phyloP scores from a whole-genome alignment of 2,888 invertebrate species.

The Nipponacmea schrenckii region DNA sequence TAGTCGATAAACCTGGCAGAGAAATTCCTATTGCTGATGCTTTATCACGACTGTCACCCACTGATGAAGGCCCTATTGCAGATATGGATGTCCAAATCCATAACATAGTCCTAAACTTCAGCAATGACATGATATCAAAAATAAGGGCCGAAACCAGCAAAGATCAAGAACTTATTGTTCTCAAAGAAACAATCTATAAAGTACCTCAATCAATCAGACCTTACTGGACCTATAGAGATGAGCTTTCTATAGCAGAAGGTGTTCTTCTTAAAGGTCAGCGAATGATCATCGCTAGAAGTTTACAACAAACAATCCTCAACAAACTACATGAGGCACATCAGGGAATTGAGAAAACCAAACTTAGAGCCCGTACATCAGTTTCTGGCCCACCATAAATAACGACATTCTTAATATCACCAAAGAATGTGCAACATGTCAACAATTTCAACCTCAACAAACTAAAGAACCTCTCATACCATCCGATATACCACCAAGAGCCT shows the following conservation, averaged over 20 bases:
- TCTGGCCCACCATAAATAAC: conserved; percentile 1
- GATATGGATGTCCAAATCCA: background rate
- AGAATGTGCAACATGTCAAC: conserved; percentile 11
- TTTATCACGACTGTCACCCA: conserved; percentile 14
- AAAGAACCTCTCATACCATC: conserved; percentile 12
- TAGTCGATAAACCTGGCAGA: conserved; percentile 26
- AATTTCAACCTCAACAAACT: background rate
- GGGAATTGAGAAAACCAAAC: conserved; percentile 15
- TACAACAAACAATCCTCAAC: conserved; percentile 3
- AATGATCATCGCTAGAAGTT: conserved; percentile 7
- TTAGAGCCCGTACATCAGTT: conserved; percentile 16
- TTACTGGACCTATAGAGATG: conserved; percentile 17
- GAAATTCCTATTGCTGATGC: conserved; percentile 33
- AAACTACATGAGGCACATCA: conserved; percentile 13
- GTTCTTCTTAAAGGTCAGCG: conserved; percentile 8
- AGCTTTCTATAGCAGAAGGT: conserved; percentile 5
- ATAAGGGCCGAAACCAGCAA: conserved; percentile 3
- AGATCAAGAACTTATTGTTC: conserved; percentile 16
- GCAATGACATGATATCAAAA: background rate
- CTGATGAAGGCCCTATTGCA: background rate
- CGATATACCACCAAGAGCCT: conserved; percentile 9
- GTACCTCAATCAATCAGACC: background rate
- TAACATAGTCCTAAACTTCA: conserved; percentile 11
- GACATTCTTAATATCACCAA: conserved; percentile 13
- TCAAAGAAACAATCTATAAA: conserved; percentile 16